A percentile compares a stretch with the other conserved stretches of the same genome.
Conservation (phyloP, 1,140 invertebrate genomes). For the Conus ventricosus region DNA sequence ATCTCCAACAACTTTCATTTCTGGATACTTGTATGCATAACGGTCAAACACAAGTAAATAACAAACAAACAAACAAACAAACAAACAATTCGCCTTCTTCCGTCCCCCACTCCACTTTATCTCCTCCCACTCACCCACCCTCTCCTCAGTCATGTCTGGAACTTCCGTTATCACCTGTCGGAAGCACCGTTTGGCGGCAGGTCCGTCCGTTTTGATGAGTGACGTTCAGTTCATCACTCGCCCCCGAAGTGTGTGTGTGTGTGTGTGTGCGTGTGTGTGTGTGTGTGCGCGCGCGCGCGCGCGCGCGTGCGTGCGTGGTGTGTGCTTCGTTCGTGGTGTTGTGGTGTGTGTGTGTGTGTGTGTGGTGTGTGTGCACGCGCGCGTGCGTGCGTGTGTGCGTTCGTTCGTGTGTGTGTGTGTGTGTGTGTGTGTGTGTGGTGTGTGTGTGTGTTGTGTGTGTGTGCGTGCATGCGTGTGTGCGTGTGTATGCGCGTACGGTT, state of each 20-base stretch:
- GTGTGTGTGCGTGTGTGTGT: slow-evolving; percentile 6
- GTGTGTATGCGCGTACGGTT: no score
- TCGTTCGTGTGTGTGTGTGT: background rate
- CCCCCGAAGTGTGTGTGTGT: background rate
- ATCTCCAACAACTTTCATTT: no score
- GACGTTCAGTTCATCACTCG: background rate
- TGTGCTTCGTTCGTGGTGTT: no score
- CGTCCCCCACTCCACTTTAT: background rate
- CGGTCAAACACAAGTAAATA: no score
- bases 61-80: no score
- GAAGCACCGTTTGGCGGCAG: background rate
- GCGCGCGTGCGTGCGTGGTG: background rate
- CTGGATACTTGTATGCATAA: no score
- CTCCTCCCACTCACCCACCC: background rate
- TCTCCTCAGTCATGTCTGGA: background rate
- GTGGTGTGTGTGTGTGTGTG: background rate
- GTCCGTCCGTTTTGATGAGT: background rate
- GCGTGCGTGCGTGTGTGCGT: background rate
- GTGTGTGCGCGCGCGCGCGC: background rate
- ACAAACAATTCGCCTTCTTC: background rate
- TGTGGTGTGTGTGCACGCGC: background rate
- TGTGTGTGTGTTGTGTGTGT: no score
- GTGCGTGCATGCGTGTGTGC: no score
- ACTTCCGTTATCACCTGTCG: background rate
- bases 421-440: background rate